Base-by-base conservation (phyloP, 2,888 invertebrate genomes). In the Eupithecia tripunctaria region DNA sequence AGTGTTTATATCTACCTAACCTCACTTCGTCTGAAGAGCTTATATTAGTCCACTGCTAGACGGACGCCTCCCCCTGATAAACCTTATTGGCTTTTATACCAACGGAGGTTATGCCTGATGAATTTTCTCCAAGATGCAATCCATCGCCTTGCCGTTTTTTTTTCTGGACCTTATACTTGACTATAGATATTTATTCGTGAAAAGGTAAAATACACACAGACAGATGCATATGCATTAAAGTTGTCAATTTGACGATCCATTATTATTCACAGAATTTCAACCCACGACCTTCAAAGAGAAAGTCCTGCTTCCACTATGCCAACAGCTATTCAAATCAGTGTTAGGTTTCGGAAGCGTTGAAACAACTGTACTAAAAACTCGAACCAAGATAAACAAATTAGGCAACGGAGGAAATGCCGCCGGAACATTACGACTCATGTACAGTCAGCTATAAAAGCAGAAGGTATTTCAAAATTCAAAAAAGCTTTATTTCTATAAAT, bases 351-450 rank as follows among this genome's bases (percentile, higher is more conserved):
- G 62, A 63, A 63, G 25, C 29, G 62, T 62, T 75, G 72, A 75
- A 72, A 72, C 69, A 75, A 75, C 64, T 41, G 38, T 25, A 41
- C 67, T 74, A 72, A 75, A 74, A 72, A 75, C 70, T 47, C 0
- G 51, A 62, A 25, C 56, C 62, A 62, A 69, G 69, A 72, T 72
- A 70, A 72, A 75, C 68, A 67, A 70, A 75, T 79, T 76, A 47
- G 38, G 69, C 67, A 75, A 76, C 73, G 69, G 29, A 74, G 75
- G 77, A 76, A 75, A 68, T 68, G 56, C 51, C 72, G 32, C 73
- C 74, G 73, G 65, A 70, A 64, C 59, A 64, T 73, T 75, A 70
- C 67, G 32, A 71, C 56, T 32, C 27, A 10, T 14, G 68, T 74
- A 74, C 74, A 74, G 27, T 69, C 66, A 51, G 27, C 68, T 0